Conservation (phyloP, 2,113 vertebrate species). For the Rhea pennata region DNA sequence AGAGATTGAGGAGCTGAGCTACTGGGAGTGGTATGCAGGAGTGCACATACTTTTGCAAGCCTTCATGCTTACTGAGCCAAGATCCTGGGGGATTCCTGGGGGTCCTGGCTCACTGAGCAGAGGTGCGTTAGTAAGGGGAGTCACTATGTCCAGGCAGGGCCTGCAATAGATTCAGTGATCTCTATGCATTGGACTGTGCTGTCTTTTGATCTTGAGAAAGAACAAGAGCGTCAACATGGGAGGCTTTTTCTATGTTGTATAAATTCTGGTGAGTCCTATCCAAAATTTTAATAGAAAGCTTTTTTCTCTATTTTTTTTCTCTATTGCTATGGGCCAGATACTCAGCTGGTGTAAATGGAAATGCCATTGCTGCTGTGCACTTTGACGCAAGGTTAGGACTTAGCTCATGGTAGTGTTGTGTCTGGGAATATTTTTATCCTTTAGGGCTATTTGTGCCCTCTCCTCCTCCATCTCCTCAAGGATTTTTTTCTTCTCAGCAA, state of each 20-base stretch:
- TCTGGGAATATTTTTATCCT: constrained; percentile 69
- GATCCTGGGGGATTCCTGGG: background rate
- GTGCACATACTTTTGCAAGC: background rate
- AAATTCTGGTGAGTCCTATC: background rate
- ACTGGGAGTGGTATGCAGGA: background rate
- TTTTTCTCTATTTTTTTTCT: background rate
- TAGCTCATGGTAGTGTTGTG: constrained; percentile 58
- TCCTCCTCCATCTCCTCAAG: constrained; percentile 17
- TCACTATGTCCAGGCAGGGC: rapidly evolving
- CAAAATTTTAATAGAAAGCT: constrained; percentile 55
- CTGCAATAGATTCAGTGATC: background rate
- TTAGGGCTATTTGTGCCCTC: constrained; percentile 27
- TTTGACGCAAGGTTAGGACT: constrained; percentile 53
- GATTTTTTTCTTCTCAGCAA: constrained; percentile 44
- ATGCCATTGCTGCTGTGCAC: constrained; percentile 15
- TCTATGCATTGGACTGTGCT: background rate
- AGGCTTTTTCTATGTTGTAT: constrained; percentile 17
- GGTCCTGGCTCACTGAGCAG: background rate
- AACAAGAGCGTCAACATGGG: background rate
- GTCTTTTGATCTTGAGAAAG: background rate
- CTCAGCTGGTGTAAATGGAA: constrained; percentile 56
- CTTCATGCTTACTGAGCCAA: background rate
- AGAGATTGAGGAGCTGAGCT: background rate
- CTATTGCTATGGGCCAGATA: constrained; percentile 39
- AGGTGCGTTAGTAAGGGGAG: background rate